Evolutionary conservation across 2,888 invertebrate genomes (phyloP).

Genomic region (Exocentrus adspersus): DNA sequence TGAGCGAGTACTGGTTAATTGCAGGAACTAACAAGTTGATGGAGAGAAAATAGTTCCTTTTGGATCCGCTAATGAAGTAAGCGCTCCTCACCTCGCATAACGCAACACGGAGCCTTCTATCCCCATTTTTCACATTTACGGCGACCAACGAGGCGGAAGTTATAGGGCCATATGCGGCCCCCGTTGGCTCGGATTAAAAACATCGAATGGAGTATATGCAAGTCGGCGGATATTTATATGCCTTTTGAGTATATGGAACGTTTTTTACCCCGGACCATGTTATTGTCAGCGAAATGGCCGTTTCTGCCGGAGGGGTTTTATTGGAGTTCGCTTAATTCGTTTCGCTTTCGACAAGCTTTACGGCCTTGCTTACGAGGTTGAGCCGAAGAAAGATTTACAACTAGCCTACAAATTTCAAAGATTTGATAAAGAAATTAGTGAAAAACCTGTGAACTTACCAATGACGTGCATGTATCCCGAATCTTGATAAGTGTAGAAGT

Average conservation of each 20-base stretch:
- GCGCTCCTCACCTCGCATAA: too few relatives aligned
- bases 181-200: conserved; percentile 40
- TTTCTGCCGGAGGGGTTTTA: neutral
- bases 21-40: neutral
- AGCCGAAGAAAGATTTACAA: too few relatives aligned
- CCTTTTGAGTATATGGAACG: conserved; percentile 26
- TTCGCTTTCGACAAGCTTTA: neutral
- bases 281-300: conserved; percentile 1
- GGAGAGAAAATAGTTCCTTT: too few relatives aligned
- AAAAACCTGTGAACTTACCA: too few relatives aligned
- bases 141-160: conserved; percentile 53
- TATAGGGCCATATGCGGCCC: conserved; percentile 54
- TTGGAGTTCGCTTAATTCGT: neutral
- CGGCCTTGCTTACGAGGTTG: neutral
- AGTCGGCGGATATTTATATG: conserved; percentile 36
- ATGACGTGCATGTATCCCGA: conserved; percentile 77
- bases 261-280: conserved; percentile 3
- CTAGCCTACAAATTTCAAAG: too few relatives aligned
- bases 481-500: conserved; percentile 75
- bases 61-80: too few relatives aligned
- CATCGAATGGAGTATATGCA: conserved; percentile 39
- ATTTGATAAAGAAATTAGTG: too few relatives aligned
- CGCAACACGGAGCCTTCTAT: too few relatives aligned
- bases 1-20: neutral
- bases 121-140: conserved; percentile 49